Evolutionary conservation across 37 sponge, comb jelly and placozoan species (phyloP), one percentile per base, ranked within the genome.

Genomic region (Aphrocallistes beatrix): DNA sequence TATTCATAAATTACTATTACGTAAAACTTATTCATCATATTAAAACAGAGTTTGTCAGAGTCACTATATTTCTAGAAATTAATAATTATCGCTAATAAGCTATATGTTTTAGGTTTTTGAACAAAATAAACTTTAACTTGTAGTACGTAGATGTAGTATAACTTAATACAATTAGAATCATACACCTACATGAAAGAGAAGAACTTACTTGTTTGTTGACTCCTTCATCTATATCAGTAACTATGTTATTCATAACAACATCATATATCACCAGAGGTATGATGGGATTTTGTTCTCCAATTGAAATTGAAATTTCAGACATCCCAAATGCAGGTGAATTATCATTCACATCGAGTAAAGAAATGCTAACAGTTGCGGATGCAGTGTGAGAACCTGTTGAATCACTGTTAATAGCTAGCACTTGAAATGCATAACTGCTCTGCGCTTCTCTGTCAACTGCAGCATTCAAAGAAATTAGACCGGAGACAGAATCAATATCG

Each of bases 391-490:
- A n/a, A 42, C 34, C n/a, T n/a, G n/a, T n/a, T 1, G 10, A 1
- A 13, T 6, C 85, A 30, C n/a, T 82, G 32, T 84, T 82, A 23
- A 9, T 30, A 75, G 85, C 85, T 21, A 84, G 9, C 21, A 84
- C 51, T 45, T 42, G 23, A 10, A 84, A 84, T 1, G 85, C n/a
- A 81, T 45, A 50, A 16, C 3, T 42, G 21, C 6, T 10, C 6
- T 51, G 23, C 19, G 49, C 75, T 81, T 84, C 85, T 23, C 40
- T 23, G n/a, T 84, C 51, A n/a, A 42, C 10, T 34, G 51, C 13
- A 75, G 30, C 23, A 81, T 69, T 81, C 25, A 50, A 37, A 23
- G 50, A 28, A 40, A 84, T 40, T 16, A 47, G 38, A 69, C 85
- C 85, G n/a, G 45, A 37, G n/a, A 30, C 8, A 60, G 28, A 25